Percentiles rank a stretch among this genome's conserved stretches.
phyloP scores from a whole-genome alignment of 2,113 vertebrate genomes.

The Danio rerio region DNA sequence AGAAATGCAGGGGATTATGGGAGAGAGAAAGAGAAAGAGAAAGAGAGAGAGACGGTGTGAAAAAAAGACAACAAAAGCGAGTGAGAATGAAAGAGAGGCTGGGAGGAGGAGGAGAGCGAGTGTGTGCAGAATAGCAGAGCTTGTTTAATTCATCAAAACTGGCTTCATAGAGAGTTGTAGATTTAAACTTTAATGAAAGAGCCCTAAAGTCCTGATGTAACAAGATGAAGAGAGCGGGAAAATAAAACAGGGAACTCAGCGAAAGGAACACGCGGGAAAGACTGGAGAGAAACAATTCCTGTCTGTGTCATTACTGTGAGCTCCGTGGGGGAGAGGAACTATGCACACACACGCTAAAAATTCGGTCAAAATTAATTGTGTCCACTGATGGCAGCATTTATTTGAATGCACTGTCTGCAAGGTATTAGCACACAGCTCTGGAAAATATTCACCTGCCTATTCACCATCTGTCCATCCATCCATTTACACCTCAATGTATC shows the following conservation, averaged over 20 bases:
- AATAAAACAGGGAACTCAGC: slow-evolving; percentile 62
- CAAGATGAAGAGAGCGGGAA: slow-evolving; percentile 69
- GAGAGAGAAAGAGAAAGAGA: slow-evolving; percentile 28
- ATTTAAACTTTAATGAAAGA: slow-evolving; percentile 77
- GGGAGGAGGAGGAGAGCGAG: slow-evolving; percentile 17
- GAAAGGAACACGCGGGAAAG: slow-evolving; percentile 41
- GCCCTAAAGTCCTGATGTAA: slow-evolving; percentile 76
- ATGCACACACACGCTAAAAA: not conserved
- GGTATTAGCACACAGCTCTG: not conserved
- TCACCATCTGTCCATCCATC: too few relatives aligned
- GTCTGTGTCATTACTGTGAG: slow-evolving; percentile 67
- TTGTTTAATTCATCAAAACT: slow-evolving; percentile 68
- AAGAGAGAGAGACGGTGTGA: not conserved
- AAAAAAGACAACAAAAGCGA: slow-evolving; percentile 22
- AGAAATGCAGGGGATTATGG: slow-evolving; percentile 28
- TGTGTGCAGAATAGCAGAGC: slow-evolving; percentile 58
- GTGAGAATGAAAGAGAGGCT: slow-evolving; percentile 6
- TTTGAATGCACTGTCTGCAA: not conserved
- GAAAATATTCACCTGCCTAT: not conserved
- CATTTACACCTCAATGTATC: not conserved
- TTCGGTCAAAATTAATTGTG: not conserved
- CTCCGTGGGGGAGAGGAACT: slow-evolving; percentile 40
- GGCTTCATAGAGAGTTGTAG: slow-evolving; percentile 70
- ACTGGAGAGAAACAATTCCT: slow-evolving; percentile 51
- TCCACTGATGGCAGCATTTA: not conserved